phyloP scores from a whole-genome alignment of 2,113 vertebrate species.

The Sclerurus mexicanus region DNA sequence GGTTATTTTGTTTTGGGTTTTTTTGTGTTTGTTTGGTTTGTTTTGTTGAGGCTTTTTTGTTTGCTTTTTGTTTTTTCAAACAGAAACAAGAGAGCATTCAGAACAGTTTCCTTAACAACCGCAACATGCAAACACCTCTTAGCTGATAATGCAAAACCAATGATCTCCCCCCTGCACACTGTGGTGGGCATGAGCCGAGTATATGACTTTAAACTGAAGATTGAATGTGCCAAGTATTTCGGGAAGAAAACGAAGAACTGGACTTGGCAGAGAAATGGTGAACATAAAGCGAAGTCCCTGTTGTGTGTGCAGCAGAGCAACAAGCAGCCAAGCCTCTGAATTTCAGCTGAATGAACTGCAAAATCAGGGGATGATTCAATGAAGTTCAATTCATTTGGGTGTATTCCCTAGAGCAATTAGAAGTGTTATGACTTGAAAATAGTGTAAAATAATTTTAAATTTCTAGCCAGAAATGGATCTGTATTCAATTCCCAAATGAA shows the following conservation, averaged over 20 bases:
- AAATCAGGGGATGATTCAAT: neutral
- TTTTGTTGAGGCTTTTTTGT: too few species aligned
- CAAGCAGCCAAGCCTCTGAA: neutral
- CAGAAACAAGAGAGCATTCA: neutral
- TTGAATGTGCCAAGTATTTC: neutral
- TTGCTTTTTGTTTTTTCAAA: neutral
- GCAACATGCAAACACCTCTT: neutral
- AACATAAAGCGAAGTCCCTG: neutral
- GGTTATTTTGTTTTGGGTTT: too few species aligned
- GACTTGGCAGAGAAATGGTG: neutral
- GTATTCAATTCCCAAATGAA: neutral
- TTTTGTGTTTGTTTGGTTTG: too few species aligned
- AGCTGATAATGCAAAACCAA: neutral
- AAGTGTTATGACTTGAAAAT: neutral
- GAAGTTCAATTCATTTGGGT: neutral
- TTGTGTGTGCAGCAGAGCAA: neutral
- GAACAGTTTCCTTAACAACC: neutral
- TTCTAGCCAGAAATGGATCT: neutral
- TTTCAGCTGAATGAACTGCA: neutral
- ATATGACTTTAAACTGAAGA: neutral
- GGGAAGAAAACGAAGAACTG: neutral
- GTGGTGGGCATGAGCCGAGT: neutral
- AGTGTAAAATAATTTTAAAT: neutral
- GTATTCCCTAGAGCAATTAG: neutral
- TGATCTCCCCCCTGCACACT: neutral